phyloP scores from a whole-genome alignment of 2,888 invertebrate species.

The Rhagonycha fulva region DNA sequence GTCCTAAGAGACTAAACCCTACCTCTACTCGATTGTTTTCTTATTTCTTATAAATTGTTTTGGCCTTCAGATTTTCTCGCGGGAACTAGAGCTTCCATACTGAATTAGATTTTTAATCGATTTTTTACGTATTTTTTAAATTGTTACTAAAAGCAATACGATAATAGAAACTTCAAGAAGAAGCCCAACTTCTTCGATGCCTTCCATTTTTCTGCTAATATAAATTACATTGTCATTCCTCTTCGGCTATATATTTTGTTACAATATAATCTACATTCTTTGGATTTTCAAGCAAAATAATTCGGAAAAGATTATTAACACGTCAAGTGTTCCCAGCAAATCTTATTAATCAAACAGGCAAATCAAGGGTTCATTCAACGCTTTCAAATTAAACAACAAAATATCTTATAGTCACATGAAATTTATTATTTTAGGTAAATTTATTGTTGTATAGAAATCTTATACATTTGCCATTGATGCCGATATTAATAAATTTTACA shows the following conservation, averaged over 20 bases:
- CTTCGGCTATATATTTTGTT: background rate
- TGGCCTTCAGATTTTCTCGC: slow-evolving; percentile 43
- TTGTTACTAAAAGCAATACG: background rate
- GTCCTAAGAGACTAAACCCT: slow-evolving; percentile 46
- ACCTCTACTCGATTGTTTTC: slow-evolving; percentile 52
- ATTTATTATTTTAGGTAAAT: background rate
- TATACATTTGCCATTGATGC: too few relatives aligned
- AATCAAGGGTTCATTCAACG: background rate
- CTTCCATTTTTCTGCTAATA: background rate
- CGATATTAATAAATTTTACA: too few relatives aligned
- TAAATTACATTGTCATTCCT: background rate
- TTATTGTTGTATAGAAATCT: too few relatives aligned
- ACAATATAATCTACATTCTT: background rate
- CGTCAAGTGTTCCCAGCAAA: background rate
- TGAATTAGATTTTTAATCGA: slow-evolving; percentile 47
- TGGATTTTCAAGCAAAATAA: background rate
- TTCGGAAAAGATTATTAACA: background rate
- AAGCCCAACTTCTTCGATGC: background rate
- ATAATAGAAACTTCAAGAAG: background rate
- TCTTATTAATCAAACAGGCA: background rate
- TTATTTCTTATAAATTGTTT: slow-evolving; percentile 54
- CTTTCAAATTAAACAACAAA: background rate
- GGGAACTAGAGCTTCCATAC: slow-evolving; percentile 45
- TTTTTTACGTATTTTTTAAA: slow-evolving; percentile 23
- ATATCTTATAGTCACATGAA: background rate